A percentile compares a stretch with the other conserved stretches of the same genome.
These are phyloP conservation scores for Watsonalla cultraria DNA, from an alignment of 2,888 invertebrate species.

Conservation along the genomic window DNA sequence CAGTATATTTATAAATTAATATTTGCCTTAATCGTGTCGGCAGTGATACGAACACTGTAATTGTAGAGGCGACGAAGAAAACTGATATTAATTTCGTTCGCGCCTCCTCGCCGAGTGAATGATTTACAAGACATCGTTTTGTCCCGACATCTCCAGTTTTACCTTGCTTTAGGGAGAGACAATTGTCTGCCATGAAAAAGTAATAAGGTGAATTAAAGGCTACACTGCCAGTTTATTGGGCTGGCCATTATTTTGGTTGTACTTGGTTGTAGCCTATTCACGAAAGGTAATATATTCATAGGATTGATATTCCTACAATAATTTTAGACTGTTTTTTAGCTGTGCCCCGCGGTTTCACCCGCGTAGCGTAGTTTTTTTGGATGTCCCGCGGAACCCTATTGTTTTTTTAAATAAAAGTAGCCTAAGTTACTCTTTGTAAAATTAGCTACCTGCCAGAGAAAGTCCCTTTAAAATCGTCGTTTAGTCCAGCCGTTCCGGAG, in stretches of 20 bases:
- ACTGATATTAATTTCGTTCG: conserved; percentile 68
- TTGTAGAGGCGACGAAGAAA: conserved; percentile 66
- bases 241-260: neutral
- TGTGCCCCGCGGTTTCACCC: no score
- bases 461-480: no score
- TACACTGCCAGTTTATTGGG: neutral
- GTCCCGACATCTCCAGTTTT: conserved; percentile 45
- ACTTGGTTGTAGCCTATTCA: neutral
- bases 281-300: no score
- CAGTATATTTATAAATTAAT: conserved; percentile 16
- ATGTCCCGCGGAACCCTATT: no score
- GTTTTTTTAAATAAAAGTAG: no score
- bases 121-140: conserved; percentile 55
- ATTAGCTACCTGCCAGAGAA: no score
- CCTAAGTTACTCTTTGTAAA: no score
- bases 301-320: no score
- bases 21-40: conserved; percentile 40
- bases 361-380: no score
- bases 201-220: neutral
- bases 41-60: conserved; percentile 72
- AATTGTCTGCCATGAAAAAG: conserved; percentile 3
- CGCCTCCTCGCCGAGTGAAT: conserved; percentile 39
- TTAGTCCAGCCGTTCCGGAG: no score
- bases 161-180: conserved; percentile 44
- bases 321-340: no score